A percentile compares a stretch with the other conserved stretches of the same genome.
Evolutionary conservation across 2,888 invertebrate species (phyloP).

Genomic region (Eupithecia vulgata): DNA sequence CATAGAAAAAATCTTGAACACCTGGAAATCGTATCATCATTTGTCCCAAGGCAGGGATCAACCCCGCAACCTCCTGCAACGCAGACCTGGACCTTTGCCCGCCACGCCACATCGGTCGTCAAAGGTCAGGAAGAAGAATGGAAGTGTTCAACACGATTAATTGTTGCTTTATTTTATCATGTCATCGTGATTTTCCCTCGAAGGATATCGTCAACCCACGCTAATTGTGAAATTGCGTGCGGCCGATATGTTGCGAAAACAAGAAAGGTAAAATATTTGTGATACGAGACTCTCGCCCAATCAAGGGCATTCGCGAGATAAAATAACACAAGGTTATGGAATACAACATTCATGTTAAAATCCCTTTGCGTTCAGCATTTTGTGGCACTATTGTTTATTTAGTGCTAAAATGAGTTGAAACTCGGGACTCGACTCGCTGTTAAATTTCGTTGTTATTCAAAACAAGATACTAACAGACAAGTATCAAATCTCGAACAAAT

Average conservation of each 20-base stretch:
- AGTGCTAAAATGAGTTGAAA: not conserved
- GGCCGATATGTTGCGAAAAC: conserved; percentile 7
- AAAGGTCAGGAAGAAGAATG: not conserved
- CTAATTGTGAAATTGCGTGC: conserved; percentile 4
- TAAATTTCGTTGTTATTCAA: not conserved
- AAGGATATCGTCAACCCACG: conserved; percentile 10
- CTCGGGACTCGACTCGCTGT: not conserved
- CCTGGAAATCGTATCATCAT: too few relatives aligned
- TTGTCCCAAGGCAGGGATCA: too few relatives aligned
- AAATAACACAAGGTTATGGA: not conserved
- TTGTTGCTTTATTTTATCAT: not conserved
- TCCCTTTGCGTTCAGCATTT: not conserved
- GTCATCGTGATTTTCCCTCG: not conserved
- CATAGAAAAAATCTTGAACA: too few relatives aligned
- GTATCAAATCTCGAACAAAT: too few relatives aligned
- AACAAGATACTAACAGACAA: not conserved
- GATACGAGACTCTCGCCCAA: not conserved
- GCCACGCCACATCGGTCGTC: too few relatives aligned
- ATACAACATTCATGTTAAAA: not conserved
- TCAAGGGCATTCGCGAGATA: not conserved
- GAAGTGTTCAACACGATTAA: not conserved
- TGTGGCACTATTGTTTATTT: not conserved
- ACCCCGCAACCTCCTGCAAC: too few relatives aligned
- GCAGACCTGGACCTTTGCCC: too few relatives aligned
- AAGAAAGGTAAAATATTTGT: conserved; percentile 8